Percentiles rank a stretch among this genome's conserved stretches.
These are phyloP conservation scores for Heliconius hermathena DNA, from an alignment of 1,140 invertebrate species.

Conservation along the genomic window DNA sequence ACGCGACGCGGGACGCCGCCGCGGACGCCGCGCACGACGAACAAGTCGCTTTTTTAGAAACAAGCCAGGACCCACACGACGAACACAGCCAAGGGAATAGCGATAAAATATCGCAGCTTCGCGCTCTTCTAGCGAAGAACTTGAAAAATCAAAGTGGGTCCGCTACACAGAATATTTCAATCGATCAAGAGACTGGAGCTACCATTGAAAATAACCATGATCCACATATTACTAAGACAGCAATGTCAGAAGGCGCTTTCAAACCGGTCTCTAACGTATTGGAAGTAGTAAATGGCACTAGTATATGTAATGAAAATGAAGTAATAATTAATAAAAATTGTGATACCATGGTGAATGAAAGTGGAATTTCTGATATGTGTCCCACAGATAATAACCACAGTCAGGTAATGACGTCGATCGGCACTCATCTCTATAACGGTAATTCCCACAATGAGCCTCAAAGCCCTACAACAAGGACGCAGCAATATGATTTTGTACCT, in stretches of 20 bases:
- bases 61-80: constrained; percentile 73
- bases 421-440: constrained; percentile 66
- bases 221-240: constrained; percentile 42
- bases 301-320: constrained; percentile 48
- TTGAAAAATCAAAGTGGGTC: constrained; percentile 80
- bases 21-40: constrained; percentile 33
- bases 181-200: constrained; percentile 49
- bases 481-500: constrained; percentile 92
- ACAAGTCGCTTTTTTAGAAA: constrained; percentile 72
- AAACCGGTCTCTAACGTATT: constrained; percentile 53
- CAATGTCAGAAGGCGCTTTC: constrained; percentile 59
- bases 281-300: constrained; percentile 52
- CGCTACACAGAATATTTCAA: constrained; percentile 49
- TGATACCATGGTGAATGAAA: constrained; percentile 55
- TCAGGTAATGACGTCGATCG: constrained; percentile 47
- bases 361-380: constrained; percentile 53
- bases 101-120: constrained; percentile 87
- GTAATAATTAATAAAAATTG: constrained; percentile 49
- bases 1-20: constrained; percentile 40
- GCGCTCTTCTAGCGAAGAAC: constrained; percentile 87
- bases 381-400: constrained; percentile 48
- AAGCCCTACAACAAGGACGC: constrained; percentile 84
- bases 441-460: constrained; percentile 71
- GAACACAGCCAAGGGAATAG: constrained; percentile 79
- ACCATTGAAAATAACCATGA: constrained; percentile 46